Evolutionary conservation across 2,797 vertebrate species (phyloP).

Genomic region (Coregonus suidteri): DNA sequence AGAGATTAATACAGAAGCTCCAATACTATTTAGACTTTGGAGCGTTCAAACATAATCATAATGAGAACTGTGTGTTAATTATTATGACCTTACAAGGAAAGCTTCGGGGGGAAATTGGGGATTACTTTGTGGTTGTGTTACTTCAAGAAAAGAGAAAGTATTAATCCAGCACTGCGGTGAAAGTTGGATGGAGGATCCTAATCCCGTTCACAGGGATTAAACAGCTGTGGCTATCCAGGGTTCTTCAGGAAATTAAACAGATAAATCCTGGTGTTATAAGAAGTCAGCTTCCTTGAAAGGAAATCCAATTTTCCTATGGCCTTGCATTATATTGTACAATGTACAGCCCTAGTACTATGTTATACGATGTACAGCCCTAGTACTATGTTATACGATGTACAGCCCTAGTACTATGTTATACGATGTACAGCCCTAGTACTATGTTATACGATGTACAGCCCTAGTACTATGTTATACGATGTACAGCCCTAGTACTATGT

Average conservation of each 20-base stretch:
- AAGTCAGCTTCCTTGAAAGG: slow-evolving; percentile 73
- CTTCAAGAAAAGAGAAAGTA: slow-evolving; percentile 47
- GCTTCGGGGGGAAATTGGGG: slow-evolving; percentile 58
- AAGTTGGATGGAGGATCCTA: slow-evolving; percentile 51
- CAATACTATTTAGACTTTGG: background rate
- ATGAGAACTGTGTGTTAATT: slow-evolving; percentile 67
- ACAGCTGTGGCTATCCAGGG: slow-evolving; percentile 72
- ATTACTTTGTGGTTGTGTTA: slow-evolving; percentile 66
- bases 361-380: slow-evolving; percentile 27
- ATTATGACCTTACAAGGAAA: slow-evolving; percentile 66
- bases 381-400: slow-evolving; percentile 41
- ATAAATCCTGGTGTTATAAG: slow-evolving; percentile 75
- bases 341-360: slow-evolving; percentile 35
- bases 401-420: background rate
- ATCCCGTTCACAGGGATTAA: slow-evolving; percentile 76
- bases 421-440: slow-evolving; percentile 48
- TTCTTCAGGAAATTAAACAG: slow-evolving; percentile 78
- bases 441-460: slow-evolving; percentile 7
- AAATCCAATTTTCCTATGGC: slow-evolving; percentile 73
- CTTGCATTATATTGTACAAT: slow-evolving; percentile 36
- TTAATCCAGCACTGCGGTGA: slow-evolving; percentile 10
- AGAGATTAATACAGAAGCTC: background rate
- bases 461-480: background rate
- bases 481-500: slow-evolving; percentile 52
- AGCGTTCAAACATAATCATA: slow-evolving; percentile 36